Evolutionary conservation across 2,888 invertebrate species (phyloP), one percentile per base, ranked within the genome.

Genomic region (Parochlus steinenii): DNA sequence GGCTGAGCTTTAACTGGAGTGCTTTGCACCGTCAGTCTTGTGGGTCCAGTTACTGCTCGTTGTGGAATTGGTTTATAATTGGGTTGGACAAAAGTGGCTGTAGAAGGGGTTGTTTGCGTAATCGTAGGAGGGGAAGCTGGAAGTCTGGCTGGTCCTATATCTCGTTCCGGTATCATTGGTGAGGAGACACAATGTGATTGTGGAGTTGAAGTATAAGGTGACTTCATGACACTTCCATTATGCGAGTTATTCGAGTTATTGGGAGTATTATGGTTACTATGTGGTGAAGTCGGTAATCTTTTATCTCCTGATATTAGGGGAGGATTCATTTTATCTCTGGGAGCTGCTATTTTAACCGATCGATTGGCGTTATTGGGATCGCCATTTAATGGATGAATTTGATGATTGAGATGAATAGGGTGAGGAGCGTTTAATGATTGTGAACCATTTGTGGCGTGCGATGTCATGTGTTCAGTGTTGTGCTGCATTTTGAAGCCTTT

Each of bases 1-100:
- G 68, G 67, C 38, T 68, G 69, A n/a, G 64, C 64, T 44, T 67
- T 63, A 2, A 71, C 69, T 2, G 71, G 69, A n/a, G 67, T 61
- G 41, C 69, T 71, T 45, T 69, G 69, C 2, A 63, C 69, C 2
- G 69, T 70, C 27, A 67, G 55, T 36, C 65, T 64, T 0, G 69
- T 64, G 3, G 70, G 69, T 2, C 67, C 69, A 4, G 61, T 56
- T 23, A 58, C 51, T 3, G 58, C 47, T 17, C 58, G 46, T 34
- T 57, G 58, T 5, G 26, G 36, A 15, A 38, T 28, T 26, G 36
- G 16, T 17, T 35, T 32, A 29, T 35, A 38, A 17, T 38, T 37
- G 14, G 38, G 25, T 24, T 39, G 35, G 14, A 33, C 36, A 19
- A 30, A 26, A 27, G 25, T 27, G 7, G 39, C 34, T 29, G 39